Evolutionary conservation across 2,888 invertebrate genomes (phyloP).

Genomic region (Phymatocera aterrima): DNA sequence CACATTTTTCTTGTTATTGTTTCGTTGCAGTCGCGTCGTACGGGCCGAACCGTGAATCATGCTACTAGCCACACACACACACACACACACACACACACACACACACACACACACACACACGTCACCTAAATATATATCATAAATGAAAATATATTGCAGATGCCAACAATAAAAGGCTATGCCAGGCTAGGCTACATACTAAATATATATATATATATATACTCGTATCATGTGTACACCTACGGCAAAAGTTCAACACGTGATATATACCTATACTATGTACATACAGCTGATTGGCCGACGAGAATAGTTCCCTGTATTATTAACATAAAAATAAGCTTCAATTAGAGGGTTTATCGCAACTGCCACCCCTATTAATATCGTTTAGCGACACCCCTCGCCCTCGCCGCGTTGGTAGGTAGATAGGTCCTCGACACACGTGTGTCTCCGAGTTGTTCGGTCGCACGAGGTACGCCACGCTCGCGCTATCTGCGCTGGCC

Average conservation of each 20-base stretch:
- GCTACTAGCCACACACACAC: too few relatives aligned
- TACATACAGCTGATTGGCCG: not conserved
- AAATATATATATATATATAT: not conserved
- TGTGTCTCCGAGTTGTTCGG: slow-evolving; percentile 41
- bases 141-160: slow-evolving; percentile 5
- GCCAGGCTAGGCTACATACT: not conserved
- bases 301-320: slow-evolving; percentile 7
- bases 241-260: not conserved
- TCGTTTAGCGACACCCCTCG: slow-evolving; percentile 39
- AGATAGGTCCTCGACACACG: slow-evolving; percentile 29
- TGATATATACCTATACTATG: too few relatives aligned
- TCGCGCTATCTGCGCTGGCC: slow-evolving; percentile 10
- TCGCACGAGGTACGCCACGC: slow-evolving; percentile 31
- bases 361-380: slow-evolving; percentile 42
- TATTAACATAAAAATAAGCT: slow-evolving; percentile 42
- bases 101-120: too few relatives aligned
- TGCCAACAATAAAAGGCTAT: slow-evolving; percentile 1
- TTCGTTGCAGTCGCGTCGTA: too few relatives aligned
- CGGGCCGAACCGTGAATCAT: too few relatives aligned
- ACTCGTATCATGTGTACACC: too few relatives aligned
- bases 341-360: slow-evolving; percentile 36
- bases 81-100: too few relatives aligned
- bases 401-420: too few relatives aligned
- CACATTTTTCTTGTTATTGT: too few relatives aligned
- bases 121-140: not conserved